phyloP scores from a whole-genome alignment of 2,888 invertebrate genomes.

The Clunio marinus region DNA sequence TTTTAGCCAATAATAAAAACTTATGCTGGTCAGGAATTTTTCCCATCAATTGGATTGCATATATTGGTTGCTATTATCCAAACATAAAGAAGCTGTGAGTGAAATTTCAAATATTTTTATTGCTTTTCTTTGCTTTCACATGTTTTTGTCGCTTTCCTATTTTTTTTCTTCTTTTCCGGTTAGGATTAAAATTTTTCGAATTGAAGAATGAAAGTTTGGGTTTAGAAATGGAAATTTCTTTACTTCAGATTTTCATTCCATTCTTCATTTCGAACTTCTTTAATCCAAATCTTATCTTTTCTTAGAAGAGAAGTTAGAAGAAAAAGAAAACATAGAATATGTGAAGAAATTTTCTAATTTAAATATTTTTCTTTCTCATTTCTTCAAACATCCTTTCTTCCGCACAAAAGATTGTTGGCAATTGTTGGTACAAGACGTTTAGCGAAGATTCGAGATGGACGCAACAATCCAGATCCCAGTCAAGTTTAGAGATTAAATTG shows the following conservation, averaged over 20 bases:
- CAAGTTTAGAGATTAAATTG: conserved; percentile 22
- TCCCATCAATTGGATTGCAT: conserved; percentile 58
- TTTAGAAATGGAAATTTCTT: no score
- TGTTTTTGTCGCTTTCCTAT: background rate
- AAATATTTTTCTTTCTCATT: conserved; percentile 21
- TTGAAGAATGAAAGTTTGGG: no score
- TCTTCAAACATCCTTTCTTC: background rate
- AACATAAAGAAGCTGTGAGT: conserved; percentile 52
- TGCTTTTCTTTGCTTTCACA: conserved; percentile 1
- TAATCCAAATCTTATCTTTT: no score
- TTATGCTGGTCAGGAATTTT: conserved; percentile 69
- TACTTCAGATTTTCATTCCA: no score
- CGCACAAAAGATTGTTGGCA: conserved; percentile 24
- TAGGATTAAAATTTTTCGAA: no score
- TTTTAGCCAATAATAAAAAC: conserved; percentile 57
- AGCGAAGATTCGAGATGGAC: conserved; percentile 21
- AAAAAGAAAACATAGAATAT: no score
- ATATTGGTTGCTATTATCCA: conserved; percentile 60
- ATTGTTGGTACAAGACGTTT: conserved; percentile 26
- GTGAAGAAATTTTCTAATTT: conserved; percentile 26
- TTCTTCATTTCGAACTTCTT: no score
- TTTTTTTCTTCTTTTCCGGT: no score
- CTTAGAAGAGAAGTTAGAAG: no score
- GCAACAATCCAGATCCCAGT: conserved; percentile 9
- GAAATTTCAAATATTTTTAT: conserved; percentile 36